phyloP scores from a whole-genome alignment of 2,797 vertebrate species.

The Dryobates pubescens region DNA sequence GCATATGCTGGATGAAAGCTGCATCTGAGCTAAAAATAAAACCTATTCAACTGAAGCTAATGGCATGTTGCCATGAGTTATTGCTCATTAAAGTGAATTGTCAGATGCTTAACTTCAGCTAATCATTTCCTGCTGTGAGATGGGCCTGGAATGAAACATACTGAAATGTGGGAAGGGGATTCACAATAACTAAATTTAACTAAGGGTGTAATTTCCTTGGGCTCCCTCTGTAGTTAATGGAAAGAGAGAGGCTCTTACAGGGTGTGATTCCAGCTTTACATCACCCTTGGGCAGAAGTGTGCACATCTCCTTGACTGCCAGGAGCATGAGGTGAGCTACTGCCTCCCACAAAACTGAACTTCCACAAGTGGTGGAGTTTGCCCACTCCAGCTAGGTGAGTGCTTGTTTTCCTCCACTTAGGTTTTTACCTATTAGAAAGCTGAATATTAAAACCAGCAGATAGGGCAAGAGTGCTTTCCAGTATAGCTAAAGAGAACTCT shows the following conservation, averaged over 20 bases:
- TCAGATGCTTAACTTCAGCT: conserved; percentile 67
- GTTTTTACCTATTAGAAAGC: not conserved
- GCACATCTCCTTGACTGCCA: not conserved
- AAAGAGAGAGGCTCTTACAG: conserved; percentile 18
- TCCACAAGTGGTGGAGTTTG: not conserved
- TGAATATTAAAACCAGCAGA: not conserved
- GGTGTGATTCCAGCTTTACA: not conserved
- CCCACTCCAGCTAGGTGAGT: not conserved
- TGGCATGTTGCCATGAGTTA: conserved; percentile 65
- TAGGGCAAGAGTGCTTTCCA: not conserved
- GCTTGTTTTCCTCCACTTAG: not conserved
- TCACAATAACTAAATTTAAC: conserved; percentile 61
- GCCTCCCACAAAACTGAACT: not conserved
- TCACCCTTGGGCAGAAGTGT: not conserved
- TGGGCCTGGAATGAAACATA: not conserved
- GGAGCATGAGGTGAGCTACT: not conserved
- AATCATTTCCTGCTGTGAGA: conserved; percentile 65
- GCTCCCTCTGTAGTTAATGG: conserved; percentile 67
- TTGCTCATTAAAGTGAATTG: conserved; percentile 70
- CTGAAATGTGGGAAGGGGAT: conserved; percentile 61
- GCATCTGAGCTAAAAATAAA: conserved; percentile 71
- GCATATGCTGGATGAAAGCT: conserved; percentile 20
- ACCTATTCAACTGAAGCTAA: conserved; percentile 49
- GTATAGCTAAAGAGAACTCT: not conserved
- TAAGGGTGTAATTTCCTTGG: conserved; percentile 40